A percentile compares a stretch with the other conserved stretches of the same genome.
phyloP scores from a whole-genome alignment of 2,797 vertebrate species.

The Spondyliosoma cantharus region DNA sequence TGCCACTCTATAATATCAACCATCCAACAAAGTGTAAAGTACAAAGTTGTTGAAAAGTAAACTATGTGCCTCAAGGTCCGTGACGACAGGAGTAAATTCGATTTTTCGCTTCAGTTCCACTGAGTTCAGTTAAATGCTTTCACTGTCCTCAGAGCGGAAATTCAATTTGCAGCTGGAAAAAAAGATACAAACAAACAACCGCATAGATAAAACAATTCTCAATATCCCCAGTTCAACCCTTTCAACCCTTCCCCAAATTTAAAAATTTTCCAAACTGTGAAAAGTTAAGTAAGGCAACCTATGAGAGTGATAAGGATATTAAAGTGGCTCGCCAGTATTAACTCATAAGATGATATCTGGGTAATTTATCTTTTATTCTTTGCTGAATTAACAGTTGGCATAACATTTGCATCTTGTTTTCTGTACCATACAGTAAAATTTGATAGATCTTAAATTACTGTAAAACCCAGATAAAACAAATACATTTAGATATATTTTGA shows the following conservation, averaged over 20 bases:
- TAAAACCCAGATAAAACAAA: too few species aligned
- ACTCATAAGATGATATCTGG: too few species aligned
- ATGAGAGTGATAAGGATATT: neutral
- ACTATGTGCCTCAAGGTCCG: slow-evolving; percentile 24
- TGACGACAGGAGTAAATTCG: slow-evolving; percentile 21
- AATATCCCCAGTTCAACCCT: too few species aligned
- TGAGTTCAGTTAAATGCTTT: slow-evolving; percentile 21
- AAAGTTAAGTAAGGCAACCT: neutral
- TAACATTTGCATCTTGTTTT: too few species aligned
- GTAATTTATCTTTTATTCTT: too few species aligned
- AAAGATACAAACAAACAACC: slow-evolving; percentile 30
- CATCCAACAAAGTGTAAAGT: neutral
- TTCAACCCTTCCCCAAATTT: too few species aligned
- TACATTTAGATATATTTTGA: too few species aligned
- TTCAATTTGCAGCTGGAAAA: slow-evolving; percentile 35
- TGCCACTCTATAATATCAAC: neutral
- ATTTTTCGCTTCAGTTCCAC: slow-evolving; percentile 45
- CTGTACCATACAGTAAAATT: too few species aligned
- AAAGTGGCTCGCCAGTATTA: neutral
- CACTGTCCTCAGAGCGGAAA: slow-evolving; percentile 42
- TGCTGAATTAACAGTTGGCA: too few species aligned
- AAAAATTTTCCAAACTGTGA: slow-evolving; percentile 5
- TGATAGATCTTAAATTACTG: too few species aligned
- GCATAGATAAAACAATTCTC: slow-evolving; percentile 49
- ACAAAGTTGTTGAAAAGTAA: slow-evolving; percentile 10